Base-by-base conservation (phyloP, 1,140 invertebrate species). In the Procambarus clarkii region DNA sequence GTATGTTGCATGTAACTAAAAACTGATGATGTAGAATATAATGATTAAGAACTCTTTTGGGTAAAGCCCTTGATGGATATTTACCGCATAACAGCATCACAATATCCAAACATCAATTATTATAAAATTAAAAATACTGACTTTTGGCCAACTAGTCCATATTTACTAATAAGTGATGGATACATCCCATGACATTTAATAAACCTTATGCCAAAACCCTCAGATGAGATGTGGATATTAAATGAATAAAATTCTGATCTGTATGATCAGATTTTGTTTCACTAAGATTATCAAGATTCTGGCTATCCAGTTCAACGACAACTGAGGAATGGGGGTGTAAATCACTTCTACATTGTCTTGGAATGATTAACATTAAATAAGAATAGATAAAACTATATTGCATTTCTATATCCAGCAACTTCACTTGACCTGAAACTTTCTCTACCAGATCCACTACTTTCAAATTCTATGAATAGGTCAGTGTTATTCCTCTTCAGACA, bases 71-170 rank as follows among this genome's bases (percentile, higher is more conserved):
- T 74, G 34, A 4, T 34, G 7, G 11, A 74, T 74, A 74, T 74
- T 74, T 8, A 8, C 21, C 8, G 24, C 69, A 74, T 74, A 74
- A 74, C 8, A 34, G 69, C 69, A 24, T n/a, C 11, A 24, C 15
- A 74, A 21, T 74, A 54, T 74, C 69, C n/a, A 74, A 74, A 74
- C 21, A 34, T 34, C 69, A 74, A 34, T 34, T 34, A 74, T 74
- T 74, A 74, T 11, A 74, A 24, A 34, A 74, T 74, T 74, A 74
- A 34, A 74, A 74, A 34, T 74, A 74, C n/a, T 74, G 69, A 74
- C n/a, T 74, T 5, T 34, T 2, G n/a, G 69, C 7, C 24, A 34
- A 74, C 5, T 34, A 24, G 34, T 11, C 24, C 24, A 24, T 74
- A 74, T 69, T 69, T 69, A 0, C 69, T 74, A 74, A 4, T 4